Evolutionary conservation across 2,797 vertebrate species (phyloP), one percentile per base, ranked within the genome.

Genomic region (Eptatretus atami): DNA sequence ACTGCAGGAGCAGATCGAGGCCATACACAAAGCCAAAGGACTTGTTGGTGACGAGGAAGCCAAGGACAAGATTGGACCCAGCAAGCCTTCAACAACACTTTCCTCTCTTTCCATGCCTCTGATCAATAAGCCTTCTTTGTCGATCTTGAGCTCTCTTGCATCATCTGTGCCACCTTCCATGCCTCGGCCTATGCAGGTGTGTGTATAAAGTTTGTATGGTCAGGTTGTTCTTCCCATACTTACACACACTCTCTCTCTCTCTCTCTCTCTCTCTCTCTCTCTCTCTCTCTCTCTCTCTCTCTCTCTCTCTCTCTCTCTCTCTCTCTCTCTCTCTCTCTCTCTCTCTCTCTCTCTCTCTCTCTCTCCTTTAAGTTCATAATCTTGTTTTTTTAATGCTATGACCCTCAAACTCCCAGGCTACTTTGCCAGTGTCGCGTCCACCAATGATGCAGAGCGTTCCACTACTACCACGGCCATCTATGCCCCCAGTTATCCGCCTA

Each of bases 11-110:
- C 92, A 98, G 74, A 96, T 98, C 1, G 92, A 98, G 74, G 92
- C 92, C 63, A 98, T 98, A 72, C 92, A 98, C 73, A 98, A 98
- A 72, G 92, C 92, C 68, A 98, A 98, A 74, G 92, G 92, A 4
- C 75, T 98, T 69, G 92, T 98, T 69, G 86, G 86, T 64, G 90
- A 96, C 68, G 92, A 98, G 11, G 92, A 95, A 71, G 80, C 74
- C 66, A 95, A 86, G 69, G 92, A 98, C 75, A 98, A 95, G 75
- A 98, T 98, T 0, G 92, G 92, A 6, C 92, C 92, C 52, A 98
- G 31, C 31, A 44, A 44, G 31, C 31, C 31, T 44, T 44, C 31
- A 8, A 44, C 31, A 44, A 44, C 31, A 8, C 31, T 44, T 44
- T 8, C 31, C 31, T 44, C 31, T 8, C 4, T 44, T 8, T 44